Percentiles rank a stretch among this genome's conserved stretches.
Evolutionary conservation across 2,888 invertebrate species (phyloP).

Genomic region (Arenicola marina): DNA sequence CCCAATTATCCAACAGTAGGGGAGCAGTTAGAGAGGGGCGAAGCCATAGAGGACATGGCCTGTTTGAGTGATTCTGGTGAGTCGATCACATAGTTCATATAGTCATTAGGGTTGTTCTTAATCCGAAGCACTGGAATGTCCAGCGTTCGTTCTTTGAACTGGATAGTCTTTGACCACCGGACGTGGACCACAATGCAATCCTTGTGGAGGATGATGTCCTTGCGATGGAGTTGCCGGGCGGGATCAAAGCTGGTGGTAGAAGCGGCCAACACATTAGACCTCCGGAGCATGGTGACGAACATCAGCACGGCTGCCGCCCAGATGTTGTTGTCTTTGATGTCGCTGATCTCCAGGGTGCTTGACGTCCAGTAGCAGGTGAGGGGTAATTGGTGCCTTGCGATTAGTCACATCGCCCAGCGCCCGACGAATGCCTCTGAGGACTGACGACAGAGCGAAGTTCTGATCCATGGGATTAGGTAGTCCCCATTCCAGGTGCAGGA

Average conservation of each 20-base stretch:
- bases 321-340: background rate
- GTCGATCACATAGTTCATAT: no score
- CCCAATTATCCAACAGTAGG: no score
- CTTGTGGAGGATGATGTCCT: background rate
- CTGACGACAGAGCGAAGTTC: background rate
- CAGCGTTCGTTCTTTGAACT: background rate
- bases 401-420: no score
- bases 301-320: background rate
- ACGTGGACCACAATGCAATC: background rate
- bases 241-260: background rate
- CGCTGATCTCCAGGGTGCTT: background rate
- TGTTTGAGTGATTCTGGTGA: no score
- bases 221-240: background rate
- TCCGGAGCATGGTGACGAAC: background rate
- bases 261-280: background rate
- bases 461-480: background rate
- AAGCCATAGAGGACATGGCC: no score
- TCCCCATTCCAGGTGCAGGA: background rate
- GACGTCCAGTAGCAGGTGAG: background rate
- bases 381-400: background rate
- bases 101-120: no score
- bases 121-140: no score
- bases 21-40: no score
- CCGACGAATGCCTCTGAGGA: background rate
- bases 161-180: constrained; percentile 2